These are phyloP conservation scores for Synergus umbraculus DNA, from an alignment of 2,888 invertebrate genomes.

Conservation along the genomic window DNA sequence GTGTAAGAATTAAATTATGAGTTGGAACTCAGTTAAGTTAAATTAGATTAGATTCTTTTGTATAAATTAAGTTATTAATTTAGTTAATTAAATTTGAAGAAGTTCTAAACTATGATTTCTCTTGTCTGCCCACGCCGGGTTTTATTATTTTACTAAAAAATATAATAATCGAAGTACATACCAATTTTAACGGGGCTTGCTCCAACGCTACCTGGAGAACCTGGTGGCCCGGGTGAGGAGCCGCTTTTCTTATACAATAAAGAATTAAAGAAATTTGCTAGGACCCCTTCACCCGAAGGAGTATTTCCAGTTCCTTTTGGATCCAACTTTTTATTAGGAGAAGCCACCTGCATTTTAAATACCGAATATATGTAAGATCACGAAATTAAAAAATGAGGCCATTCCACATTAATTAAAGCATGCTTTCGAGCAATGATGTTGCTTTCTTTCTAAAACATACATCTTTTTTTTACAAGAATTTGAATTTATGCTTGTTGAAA, in stretches of 20 bases:
- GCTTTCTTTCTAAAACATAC: conserved; percentile 27
- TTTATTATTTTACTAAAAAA: no score
- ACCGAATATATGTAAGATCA: conserved; percentile 49
- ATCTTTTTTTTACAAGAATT: not conserved
- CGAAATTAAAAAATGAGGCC: conserved; percentile 53
- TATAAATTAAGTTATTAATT: no score
- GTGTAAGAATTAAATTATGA: no score
- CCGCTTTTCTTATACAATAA: conserved; percentile 96
- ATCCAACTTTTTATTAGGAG: conserved; percentile 83
- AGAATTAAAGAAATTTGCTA: conserved; percentile 99
- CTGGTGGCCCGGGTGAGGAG: conserved; percentile 81
- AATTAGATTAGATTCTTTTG: no score
- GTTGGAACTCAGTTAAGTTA: no score
- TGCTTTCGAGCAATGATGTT: conserved; percentile 65
- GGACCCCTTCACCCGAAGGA: conserved; percentile 93
- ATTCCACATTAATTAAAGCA: conserved; percentile 74
- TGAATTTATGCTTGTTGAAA: conserved; percentile 19
- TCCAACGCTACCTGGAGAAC: conserved; percentile 76
- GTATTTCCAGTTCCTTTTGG: conserved; percentile 81
- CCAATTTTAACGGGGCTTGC: conserved; percentile 63
- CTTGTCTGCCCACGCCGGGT: no score
- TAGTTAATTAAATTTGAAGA: no score
- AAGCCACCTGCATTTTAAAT: conserved; percentile 75
- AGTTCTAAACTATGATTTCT: no score
- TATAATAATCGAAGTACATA: conserved; percentile 43